A percentile compares a stretch with the other conserved stretches of the same genome.
phyloP scores from a whole-genome alignment of 2,888 invertebrate species.

The Mesoligia furuncula region DNA sequence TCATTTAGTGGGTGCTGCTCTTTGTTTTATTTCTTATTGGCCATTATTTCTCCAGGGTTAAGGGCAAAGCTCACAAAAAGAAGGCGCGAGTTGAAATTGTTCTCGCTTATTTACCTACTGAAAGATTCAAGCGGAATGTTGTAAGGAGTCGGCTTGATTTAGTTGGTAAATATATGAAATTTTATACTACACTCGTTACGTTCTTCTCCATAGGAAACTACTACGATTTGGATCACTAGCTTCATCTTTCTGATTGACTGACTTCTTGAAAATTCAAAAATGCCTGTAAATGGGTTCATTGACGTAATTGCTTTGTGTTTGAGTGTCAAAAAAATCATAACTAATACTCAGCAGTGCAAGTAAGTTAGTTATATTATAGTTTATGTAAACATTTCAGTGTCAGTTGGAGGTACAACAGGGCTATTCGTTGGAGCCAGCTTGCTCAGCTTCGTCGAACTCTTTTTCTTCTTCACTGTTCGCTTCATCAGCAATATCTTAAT shows the following conservation, averaged over 20 bases:
- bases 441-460: constrained; percentile 92
- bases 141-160: constrained; percentile 92
- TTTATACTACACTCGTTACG: neutral
- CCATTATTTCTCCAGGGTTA: constrained; percentile 59
- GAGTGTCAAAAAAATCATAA: neutral
- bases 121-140: constrained; percentile 92
- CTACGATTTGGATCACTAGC: neutral
- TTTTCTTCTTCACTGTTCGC: constrained; percentile 91
- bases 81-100: constrained; percentile 87
- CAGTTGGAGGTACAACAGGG: constrained; percentile 92
- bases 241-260: neutral
- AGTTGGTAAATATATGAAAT: constrained; percentile 85
- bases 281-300: too few species aligned
- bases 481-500: constrained; percentile 82
- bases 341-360: neutral
- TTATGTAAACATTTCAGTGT: constrained; percentile 84
- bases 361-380: neutral
- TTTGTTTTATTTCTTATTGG: constrained; percentile 37
- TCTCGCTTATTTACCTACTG: constrained; percentile 91
- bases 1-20: neutral
- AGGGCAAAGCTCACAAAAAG: constrained; percentile 81
- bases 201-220: neutral
- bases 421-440: constrained; percentile 92
- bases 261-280: neutral
- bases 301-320: too few species aligned